phyloP scores from a whole-genome alignment of 1,140 invertebrate genomes.

The Diorhabda elongata region DNA sequence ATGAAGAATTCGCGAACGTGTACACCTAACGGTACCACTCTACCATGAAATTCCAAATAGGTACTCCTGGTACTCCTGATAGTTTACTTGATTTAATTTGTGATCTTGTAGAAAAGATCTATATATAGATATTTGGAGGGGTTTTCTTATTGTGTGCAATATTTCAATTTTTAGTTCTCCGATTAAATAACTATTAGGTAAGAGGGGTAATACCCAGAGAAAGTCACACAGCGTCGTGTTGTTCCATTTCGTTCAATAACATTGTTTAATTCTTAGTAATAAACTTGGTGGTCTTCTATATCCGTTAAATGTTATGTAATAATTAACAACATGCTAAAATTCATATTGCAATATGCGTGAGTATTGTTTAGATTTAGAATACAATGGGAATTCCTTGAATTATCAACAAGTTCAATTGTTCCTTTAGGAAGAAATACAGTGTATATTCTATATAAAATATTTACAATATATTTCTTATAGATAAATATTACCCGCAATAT shows the following conservation, averaged over 20 bases:
- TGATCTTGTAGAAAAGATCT: not conserved
- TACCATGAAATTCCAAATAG: not conserved
- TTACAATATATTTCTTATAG: too few species aligned
- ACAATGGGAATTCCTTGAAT: not conserved
- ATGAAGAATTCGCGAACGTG: not conserved
- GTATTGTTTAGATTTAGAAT: not conserved
- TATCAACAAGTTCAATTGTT: too few species aligned
- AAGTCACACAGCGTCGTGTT: slow-evolving; percentile 12
- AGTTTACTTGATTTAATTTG: not conserved
- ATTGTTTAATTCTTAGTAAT: slow-evolving; percentile 5
- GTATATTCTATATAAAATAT: too few species aligned
- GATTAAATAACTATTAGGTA: slow-evolving; percentile 19
- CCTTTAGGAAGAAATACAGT: too few species aligned
- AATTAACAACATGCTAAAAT: too few species aligned
- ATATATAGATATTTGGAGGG: slow-evolving; percentile 21
- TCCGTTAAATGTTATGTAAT: not conserved
- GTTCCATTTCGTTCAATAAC: slow-evolving; percentile 3
- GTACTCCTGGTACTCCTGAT: not conserved
- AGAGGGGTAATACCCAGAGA: slow-evolving; percentile 30
- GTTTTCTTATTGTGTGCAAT: slow-evolving; percentile 8
- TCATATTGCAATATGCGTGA: too few species aligned
- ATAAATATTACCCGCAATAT: too few species aligned
- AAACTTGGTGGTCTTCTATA: not conserved
- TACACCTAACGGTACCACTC: not conserved
- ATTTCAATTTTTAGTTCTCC: slow-evolving; percentile 18